phyloP scores from a whole-genome alignment of 2,797 vertebrate genomes.

The Gymnothorax javanicus region DNA sequence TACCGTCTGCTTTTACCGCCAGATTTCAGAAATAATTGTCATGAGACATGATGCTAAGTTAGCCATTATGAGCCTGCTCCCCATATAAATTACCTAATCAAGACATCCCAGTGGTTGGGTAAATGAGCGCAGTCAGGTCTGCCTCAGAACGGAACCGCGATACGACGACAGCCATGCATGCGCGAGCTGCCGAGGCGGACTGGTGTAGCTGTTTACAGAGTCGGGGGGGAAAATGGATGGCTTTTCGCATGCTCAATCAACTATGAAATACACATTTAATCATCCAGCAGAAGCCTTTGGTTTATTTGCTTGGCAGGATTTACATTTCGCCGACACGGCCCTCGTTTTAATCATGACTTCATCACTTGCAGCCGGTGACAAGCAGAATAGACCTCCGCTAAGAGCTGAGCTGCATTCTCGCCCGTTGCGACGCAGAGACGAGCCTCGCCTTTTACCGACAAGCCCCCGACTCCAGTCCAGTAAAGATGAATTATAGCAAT shows the following conservation, averaged over 20 bases:
- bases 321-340: constrained; percentile 74
- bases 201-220: constrained; percentile 70
- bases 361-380: constrained; percentile 72
- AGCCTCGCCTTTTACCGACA: constrained; percentile 33
- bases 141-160: constrained; percentile 70
- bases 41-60: constrained; percentile 81
- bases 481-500: constrained; percentile 32
- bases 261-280: constrained; percentile 82
- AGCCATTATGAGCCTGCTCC: constrained; percentile 81
- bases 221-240: constrained; percentile 68
- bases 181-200: constrained; percentile 63
- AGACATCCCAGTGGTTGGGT: constrained; percentile 74
- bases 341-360: constrained; percentile 60
- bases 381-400: constrained; percentile 78
- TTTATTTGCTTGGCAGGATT: constrained; percentile 81
- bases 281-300: constrained; percentile 69
- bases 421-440: constrained; percentile 43
- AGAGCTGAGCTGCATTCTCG: constrained; percentile 51
- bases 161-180: constrained; percentile 70
- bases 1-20: constrained; percentile 80
- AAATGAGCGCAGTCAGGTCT: constrained; percentile 73
- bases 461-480: constrained; percentile 18
- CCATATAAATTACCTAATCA: constrained; percentile 78
- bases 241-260: constrained; percentile 75
- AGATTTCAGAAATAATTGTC: constrained; percentile 83